Evolutionary conservation across 2,113 vertebrate species (phyloP).

Genomic region (Chitala chitala): DNA sequence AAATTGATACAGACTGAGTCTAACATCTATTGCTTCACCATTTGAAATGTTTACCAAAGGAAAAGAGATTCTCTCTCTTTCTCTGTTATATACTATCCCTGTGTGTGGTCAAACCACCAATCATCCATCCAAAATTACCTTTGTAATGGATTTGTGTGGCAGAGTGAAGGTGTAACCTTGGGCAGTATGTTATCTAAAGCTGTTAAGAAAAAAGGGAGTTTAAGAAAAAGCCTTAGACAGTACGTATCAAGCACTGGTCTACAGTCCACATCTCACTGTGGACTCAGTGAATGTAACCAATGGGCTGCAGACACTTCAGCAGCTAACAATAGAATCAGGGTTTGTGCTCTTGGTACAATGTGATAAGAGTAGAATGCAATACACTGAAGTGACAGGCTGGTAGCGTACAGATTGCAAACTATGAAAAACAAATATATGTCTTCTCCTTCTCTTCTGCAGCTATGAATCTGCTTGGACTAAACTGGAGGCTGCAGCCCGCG

Average conservation of each 20-base stretch:
- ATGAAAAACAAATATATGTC: constrained; percentile 22
- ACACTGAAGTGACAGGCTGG: not conserved
- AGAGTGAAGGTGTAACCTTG: not conserved
- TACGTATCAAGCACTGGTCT: not conserved
- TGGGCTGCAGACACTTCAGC: not conserved
- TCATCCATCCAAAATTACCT: not conserved
- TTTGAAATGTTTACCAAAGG: not conserved
- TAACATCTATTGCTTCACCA: not conserved
- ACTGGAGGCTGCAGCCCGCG: constrained; percentile 79
- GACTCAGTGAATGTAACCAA: not conserved
- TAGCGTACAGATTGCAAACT: not conserved
- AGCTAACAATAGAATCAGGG: not conserved
- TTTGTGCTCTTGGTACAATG: not conserved
- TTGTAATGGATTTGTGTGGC: not conserved
- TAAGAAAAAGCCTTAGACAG: too few relatives aligned
- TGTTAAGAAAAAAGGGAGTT: not conserved
- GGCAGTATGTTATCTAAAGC: not conserved
- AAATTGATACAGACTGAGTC: not conserved
- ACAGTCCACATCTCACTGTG: not conserved
- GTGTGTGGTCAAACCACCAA: not conserved
- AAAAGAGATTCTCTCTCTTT: not conserved
- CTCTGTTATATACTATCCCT: not conserved
- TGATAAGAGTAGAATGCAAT: not conserved
- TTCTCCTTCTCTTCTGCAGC: constrained; percentile 48
- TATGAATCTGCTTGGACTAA: constrained; percentile 83